phyloP scores from a whole-genome alignment of 2,888 invertebrate species.

The Hypercompe scribonia region DNA sequence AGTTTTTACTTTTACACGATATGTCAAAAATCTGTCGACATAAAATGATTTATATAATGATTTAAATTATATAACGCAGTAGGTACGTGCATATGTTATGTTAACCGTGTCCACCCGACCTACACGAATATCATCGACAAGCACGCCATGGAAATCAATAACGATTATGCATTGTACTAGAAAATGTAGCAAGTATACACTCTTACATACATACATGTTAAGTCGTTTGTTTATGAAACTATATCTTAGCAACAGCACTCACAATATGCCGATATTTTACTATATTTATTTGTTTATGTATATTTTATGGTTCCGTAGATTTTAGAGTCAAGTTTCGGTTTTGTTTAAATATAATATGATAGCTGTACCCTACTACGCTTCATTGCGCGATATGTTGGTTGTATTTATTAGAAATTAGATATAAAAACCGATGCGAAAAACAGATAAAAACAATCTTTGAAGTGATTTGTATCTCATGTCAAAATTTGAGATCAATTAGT shows the following conservation, averaged over 20 bases:
- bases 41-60: conserved; percentile 38
- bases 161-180: conserved; percentile 51
- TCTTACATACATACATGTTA: conserved; percentile 34
- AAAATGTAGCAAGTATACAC: conserved; percentile 48
- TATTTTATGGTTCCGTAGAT: conserved; percentile 39
- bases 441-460: too few species aligned
- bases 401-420: too few species aligned
- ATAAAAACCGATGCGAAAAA: too few species aligned
- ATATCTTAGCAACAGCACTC: conserved; percentile 50
- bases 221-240: conserved; percentile 44
- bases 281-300: conserved; percentile 32
- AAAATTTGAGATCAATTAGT: too few species aligned
- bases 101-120: conserved; percentile 48
- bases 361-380: too few species aligned
- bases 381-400: too few species aligned
- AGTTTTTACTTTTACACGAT: conserved; percentile 42
- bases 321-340: conserved; percentile 4
- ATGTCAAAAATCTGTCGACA: conserved; percentile 37
- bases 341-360: neutral
- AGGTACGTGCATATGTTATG: conserved; percentile 35
- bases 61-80: conserved; percentile 44
- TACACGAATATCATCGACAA: conserved; percentile 59
- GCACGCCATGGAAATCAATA: conserved; percentile 65
- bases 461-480: too few species aligned
- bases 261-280: conserved; percentile 35